Conservation (phyloP, 1,140 invertebrate genomes). For the Magallana gigas region DNA sequence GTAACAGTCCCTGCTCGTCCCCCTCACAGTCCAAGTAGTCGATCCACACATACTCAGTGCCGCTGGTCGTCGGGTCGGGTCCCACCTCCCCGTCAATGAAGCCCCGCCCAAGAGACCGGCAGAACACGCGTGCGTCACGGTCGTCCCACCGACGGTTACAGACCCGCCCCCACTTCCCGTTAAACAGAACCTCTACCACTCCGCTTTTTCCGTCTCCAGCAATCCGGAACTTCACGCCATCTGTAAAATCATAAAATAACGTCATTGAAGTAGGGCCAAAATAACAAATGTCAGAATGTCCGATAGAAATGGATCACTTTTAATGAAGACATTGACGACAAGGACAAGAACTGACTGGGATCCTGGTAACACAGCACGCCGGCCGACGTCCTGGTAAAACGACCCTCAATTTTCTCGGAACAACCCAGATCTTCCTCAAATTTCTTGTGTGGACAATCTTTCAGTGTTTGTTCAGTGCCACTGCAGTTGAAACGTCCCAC, state of each 20-base stretch:
- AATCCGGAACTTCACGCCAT: slow-evolving; percentile 59
- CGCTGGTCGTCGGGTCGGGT: background rate
- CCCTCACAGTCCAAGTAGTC: slow-evolving; percentile 60
- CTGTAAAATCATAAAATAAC: slow-evolving; percentile 27
- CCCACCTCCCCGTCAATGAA: slow-evolving; percentile 60
- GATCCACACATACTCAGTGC: slow-evolving; percentile 56
- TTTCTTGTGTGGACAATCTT: slow-evolving; percentile 56
- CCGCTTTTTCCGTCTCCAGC: slow-evolving; percentile 78
- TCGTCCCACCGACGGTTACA: slow-evolving; percentile 63
- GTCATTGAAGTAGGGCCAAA: too few species aligned
- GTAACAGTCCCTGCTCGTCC: slow-evolving; percentile 50
- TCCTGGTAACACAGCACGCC: slow-evolving; percentile 63
- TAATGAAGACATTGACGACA: background rate
- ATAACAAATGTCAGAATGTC: too few species aligned
- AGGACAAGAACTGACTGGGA: slow-evolving; percentile 42
- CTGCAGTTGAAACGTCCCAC: slow-evolving; percentile 62
- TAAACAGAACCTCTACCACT: slow-evolving; percentile 73
- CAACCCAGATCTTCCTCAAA: slow-evolving; percentile 61
- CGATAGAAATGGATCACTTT: too few species aligned
- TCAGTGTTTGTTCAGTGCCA: slow-evolving; percentile 55
- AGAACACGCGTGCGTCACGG: slow-evolving; percentile 63
- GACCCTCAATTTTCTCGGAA: slow-evolving; percentile 52
- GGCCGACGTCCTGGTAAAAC: slow-evolving; percentile 49
- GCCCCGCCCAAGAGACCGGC: slow-evolving; percentile 62
- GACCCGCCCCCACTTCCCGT: slow-evolving; percentile 68